Conservation (phyloP, 1,140 invertebrate species). For the Scaptomyza graminum region DNA sequence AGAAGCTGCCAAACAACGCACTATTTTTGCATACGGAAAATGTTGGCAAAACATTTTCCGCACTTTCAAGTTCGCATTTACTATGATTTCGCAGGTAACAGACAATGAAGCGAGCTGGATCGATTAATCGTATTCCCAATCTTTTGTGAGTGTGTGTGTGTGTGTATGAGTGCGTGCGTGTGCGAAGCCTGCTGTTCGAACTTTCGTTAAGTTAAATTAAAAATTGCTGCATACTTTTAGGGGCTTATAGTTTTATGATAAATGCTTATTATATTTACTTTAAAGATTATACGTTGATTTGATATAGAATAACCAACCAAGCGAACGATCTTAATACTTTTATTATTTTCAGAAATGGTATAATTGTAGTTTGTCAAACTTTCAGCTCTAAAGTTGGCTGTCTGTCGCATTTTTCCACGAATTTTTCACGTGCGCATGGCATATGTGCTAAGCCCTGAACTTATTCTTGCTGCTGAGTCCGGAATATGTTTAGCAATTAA, state of each 20-base stretch:
- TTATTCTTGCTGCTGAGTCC: slow-evolving; percentile 48
- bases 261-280: no score
- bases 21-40: slow-evolving; percentile 58
- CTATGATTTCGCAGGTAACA: not conserved
- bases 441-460: slow-evolving; percentile 40
- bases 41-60: slow-evolving; percentile 70
- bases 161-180: no score
- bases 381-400: not conserved
- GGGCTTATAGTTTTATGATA: no score
- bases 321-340: no score
- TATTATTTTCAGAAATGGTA: no score
- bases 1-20: slow-evolving; percentile 18
- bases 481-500: slow-evolving; percentile 69
- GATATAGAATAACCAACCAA: no score
- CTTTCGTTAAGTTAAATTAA: not conserved
- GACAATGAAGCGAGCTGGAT: not conserved
- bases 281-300: no score
- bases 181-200: no score
- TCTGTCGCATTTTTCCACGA: slow-evolving; percentile 26
- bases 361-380: no score
- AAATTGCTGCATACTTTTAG: no score
- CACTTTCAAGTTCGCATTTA: not conserved
- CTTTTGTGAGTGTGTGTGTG: no score
- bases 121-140: not conserved
- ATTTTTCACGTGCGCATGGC: slow-evolving; percentile 23